A percentile compares a stretch with the other conserved stretches of the same genome.
These are phyloP conservation scores for Peribatodes rhomboidaria DNA, from an alignment of 2,888 invertebrate species.

Conservation along the genomic window DNA sequence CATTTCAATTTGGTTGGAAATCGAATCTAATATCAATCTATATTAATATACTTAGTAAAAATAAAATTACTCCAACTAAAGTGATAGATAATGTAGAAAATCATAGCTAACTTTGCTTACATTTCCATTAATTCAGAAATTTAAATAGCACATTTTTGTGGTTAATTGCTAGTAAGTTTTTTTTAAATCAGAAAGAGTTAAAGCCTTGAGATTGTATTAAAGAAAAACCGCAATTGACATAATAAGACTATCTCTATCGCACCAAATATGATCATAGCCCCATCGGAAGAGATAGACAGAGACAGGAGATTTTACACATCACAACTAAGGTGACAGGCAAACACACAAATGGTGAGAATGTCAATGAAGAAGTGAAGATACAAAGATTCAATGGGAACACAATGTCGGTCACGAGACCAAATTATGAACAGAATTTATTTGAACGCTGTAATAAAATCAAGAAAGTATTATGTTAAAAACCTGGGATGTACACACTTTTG, in stretches of 20 bases:
- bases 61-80: no score
- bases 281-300: slow-evolving; percentile 44
- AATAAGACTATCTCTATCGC: slow-evolving; percentile 14
- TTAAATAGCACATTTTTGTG: no score
- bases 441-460: slow-evolving; percentile 14
- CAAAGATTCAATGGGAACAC: slow-evolving; percentile 52
- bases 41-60: no score
- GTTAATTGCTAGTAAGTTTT: no score
- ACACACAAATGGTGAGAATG: slow-evolving; percentile 71
- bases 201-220: no score
- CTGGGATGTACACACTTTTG: slow-evolving; percentile 30
- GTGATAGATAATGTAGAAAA: no score
- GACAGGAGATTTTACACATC: slow-evolving; percentile 57
- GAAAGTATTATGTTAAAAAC: neutral
- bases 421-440: slow-evolving; percentile 8
- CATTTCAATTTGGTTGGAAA: no score
- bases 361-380: slow-evolving; percentile 56
- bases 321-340: slow-evolving; percentile 71
- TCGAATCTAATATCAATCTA: no score
- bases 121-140: no score
- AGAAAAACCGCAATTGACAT: neutral
- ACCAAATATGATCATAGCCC: slow-evolving; percentile 10
- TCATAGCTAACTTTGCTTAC: no score
- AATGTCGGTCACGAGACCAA: slow-evolving; percentile 41
- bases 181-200: no score